A percentile compares a stretch with the other conserved stretches of the same genome.
Conservation (phyloP, 1,140 invertebrate genomes). For the Cydia fagiglandana region DNA sequence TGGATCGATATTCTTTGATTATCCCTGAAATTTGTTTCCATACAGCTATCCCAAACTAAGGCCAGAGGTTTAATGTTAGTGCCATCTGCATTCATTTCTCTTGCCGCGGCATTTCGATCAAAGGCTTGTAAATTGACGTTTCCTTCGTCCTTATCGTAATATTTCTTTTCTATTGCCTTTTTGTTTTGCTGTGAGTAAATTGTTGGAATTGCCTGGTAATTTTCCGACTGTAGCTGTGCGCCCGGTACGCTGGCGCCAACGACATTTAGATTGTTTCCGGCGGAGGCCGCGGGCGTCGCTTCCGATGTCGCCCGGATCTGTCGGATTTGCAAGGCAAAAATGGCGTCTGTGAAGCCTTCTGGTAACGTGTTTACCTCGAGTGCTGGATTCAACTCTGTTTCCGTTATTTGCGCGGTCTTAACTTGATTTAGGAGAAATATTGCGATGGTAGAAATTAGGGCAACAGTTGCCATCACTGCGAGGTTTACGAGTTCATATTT, state of each 20-base stretch:
- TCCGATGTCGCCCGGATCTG: conserved; percentile 60
- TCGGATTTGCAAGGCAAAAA: conserved; percentile 66
- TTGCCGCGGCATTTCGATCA: conserved; percentile 42
- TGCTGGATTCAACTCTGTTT: conserved; percentile 40
- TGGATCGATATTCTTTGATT: conserved; percentile 41
- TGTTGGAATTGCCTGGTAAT: conserved; percentile 69
- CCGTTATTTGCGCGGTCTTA: conserved; percentile 47
- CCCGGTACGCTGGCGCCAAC: conserved; percentile 47
- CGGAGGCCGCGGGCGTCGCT: conserved; percentile 55
- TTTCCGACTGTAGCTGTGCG: conserved; percentile 50
- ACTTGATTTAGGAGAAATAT: conserved; percentile 58
- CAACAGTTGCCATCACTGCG: conserved; percentile 48
- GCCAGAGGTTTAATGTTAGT: conserved; percentile 43
- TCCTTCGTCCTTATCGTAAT: conserved; percentile 48
- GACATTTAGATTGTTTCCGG: conserved; percentile 72
- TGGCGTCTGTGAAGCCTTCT: conserved; percentile 43
- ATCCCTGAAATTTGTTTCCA: conserved; percentile 55
- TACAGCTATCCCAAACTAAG: conserved; percentile 67
- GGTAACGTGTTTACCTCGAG: conserved; percentile 57
- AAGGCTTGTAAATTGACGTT: conserved; percentile 49
- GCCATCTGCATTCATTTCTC: conserved; percentile 38
- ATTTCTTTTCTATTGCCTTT: conserved; percentile 54
- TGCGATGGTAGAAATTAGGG: conserved; percentile 46
- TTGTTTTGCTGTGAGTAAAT: conserved; percentile 58
- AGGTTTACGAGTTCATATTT: conserved; percentile 48